Evolutionary conservation across 2,797 vertebrate genomes (phyloP), one percentile per base, ranked within the genome.

Genomic region (Miichthys miiuy): DNA sequence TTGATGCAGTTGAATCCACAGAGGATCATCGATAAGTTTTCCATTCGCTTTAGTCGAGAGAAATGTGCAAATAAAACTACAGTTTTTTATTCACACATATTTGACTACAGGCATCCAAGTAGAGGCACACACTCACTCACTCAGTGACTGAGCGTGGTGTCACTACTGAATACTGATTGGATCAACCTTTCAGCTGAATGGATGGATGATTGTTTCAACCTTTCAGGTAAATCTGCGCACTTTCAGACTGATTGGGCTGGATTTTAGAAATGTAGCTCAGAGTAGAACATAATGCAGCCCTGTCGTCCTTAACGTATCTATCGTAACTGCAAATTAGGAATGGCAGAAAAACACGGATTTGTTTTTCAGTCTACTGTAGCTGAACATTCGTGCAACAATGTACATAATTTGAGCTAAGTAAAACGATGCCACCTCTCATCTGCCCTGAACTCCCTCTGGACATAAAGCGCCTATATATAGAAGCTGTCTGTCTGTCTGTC

Each of bases 401-500:
- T 70, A 66, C 38, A 79, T 75, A 73, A 70, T 62, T 67, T 50
- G 12, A 72, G 52, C 51, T 56, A 46, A 77, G 56, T 62, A 63
- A 68, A 72, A 57, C 10, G 14, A 68, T 65, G 68, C 46, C 78
- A 66, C 18, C 13, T 63, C 34, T 83, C 30, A 77, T 82, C 63
- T 80, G 42, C 14, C 27, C 25, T 76, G 63, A 79, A 61, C 47
- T 25, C 54, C 75, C 64, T 14, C 14, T 0, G 25, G 81, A 78
- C 66, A 83, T 68, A 9, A 61, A 76, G 74, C 57, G 20, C n/a
- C 60, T 89, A 85, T 72, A 87, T 71, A 79, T 82, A 85, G 72
- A 73, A 72, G 12, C 58, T 72, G 80, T 87, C 67, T 66, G 81
- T 87, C 67, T 66, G 81, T 89, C 80, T 80, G 79, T 85, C 76